Evolutionary conservation across 2,113 vertebrate genomes (phyloP).

Genomic region (rabbit (Oryctolagus cuniculus)): DNA sequence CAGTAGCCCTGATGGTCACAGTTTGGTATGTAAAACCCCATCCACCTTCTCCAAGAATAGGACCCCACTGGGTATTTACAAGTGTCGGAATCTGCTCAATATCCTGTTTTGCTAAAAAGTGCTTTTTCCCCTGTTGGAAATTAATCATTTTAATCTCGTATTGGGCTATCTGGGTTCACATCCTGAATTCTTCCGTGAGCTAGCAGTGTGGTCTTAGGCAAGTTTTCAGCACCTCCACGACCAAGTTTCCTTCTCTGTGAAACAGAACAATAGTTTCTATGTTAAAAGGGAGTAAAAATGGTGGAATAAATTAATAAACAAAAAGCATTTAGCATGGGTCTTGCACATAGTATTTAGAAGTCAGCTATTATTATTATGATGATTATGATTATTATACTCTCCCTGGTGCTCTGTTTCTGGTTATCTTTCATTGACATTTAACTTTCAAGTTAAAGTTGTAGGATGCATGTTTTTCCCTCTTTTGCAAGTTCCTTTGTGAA

Average conservation of each 20-base stretch:
- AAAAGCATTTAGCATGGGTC: neutral
- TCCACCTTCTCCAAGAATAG: neutral
- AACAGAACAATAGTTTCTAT: neutral
- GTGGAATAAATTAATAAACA: neutral
- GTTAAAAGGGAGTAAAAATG: neutral
- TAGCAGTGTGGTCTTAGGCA: neutral
- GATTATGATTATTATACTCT: neutral
- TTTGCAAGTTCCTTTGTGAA: neutral
- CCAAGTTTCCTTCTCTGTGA: neutral
- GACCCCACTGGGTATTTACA: neutral
- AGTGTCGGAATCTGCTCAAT: neutral
- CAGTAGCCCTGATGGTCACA: neutral
- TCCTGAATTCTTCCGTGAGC: conserved; percentile 12
- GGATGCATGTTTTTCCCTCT: neutral
- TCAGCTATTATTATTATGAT: neutral
- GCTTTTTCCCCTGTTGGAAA: neutral
- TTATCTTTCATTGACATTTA: neutral
- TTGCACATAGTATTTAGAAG: neutral
- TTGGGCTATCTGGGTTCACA: neutral
- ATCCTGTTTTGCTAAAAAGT: neutral
- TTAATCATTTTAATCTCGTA: conserved; percentile 6
- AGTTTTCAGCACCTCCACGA: neutral
- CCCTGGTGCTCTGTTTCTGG: neutral
- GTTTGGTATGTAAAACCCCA: neutral
- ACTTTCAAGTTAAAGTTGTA: neutral